Base-by-base conservation (phyloP, 2,113 vertebrate genomes). In the Xyrauchen texanus region DNA sequence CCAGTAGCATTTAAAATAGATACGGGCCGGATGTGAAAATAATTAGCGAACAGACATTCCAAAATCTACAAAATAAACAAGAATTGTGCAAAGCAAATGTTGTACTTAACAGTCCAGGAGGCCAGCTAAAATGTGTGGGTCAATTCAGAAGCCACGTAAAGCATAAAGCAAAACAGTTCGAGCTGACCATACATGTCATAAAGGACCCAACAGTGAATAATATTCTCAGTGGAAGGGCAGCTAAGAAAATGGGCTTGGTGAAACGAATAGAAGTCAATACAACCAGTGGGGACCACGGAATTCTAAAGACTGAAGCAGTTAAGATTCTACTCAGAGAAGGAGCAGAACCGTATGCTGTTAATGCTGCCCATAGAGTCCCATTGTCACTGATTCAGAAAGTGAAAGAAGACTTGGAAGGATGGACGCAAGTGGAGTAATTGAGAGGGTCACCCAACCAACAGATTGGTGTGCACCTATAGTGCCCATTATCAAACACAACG, bases 391-490 rank as follows among this genome's bases (percentile, higher is more conserved):
- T 6, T 52, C n/a, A 42, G 9, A 75, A 74, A 52, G 55, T 69
- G 5, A 58, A 64, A 7, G 72, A 16, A 5, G 65, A 83, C 13
- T 9, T 80, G 21, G 57, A 15, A 49, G 78, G 10, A 83, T 64
- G 53, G 12, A 80, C 47, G 51, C 51, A 8, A 52, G 7, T 8
- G 51, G 51, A 52, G 51, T 52, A 8, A 52, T 52, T 52, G 51
- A 52, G 51, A 52, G 7, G 9, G 51, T 52, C 69, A 85, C 47
- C 66, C 62, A 2, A 79, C 68, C 12, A 76, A 8, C 51, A 84
- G 34, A 66, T 42, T 72, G 77, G 57, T 77, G 72, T 21, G 62
- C 76, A 16, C 62, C 71, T 5, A 79, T 76, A 15, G 79, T 84
- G 12, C 34, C 66, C 12, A 76, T 81, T 6, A 13, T 57, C 15